phyloP scores from a whole-genome alignment of 2,888 invertebrate species.

The Sisyra nigra region DNA sequence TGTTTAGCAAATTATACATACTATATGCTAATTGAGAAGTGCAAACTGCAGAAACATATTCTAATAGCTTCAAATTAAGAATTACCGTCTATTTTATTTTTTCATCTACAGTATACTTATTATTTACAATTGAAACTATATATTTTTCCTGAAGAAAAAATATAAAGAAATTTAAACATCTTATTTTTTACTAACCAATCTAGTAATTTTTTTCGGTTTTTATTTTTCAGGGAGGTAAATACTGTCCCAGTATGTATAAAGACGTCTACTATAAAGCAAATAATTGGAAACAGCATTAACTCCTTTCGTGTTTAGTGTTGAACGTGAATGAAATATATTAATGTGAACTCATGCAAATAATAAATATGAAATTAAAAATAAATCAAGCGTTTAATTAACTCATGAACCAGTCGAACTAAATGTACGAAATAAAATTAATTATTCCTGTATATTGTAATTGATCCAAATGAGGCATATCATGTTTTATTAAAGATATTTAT shows the following conservation, averaged over 20 bases:
- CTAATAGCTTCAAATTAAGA: too few species aligned
- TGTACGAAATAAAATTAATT: background rate
- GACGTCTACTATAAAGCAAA: slow-evolving; percentile 87
- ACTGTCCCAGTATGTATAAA: slow-evolving; percentile 83
- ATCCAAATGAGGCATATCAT: background rate
- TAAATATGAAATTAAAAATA: slow-evolving; percentile 1
- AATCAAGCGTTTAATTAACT: background rate
- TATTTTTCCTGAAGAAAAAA: too few species aligned
- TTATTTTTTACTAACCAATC: too few species aligned
- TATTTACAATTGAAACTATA: slow-evolving; percentile 4
- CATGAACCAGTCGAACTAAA: background rate
- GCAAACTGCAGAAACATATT: too few species aligned
- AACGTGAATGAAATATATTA: slow-evolving; percentile 10
- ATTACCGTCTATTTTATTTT: slow-evolving; percentile 12
- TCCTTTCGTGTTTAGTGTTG: slow-evolving; percentile 10
- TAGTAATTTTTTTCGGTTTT: too few species aligned
- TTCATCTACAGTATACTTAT: slow-evolving; percentile 11
- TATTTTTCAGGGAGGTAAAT: slow-evolving; percentile 51
- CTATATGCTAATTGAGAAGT: too few species aligned
- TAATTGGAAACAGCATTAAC: slow-evolving; percentile 72
- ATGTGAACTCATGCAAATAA: background rate
- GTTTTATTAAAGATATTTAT: background rate
- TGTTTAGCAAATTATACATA: too few species aligned
- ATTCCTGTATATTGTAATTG: background rate
- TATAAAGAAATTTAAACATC: too few species aligned